phyloP scores from a whole-genome alignment of 2,888 invertebrate genomes.

The Andricus curvator region DNA sequence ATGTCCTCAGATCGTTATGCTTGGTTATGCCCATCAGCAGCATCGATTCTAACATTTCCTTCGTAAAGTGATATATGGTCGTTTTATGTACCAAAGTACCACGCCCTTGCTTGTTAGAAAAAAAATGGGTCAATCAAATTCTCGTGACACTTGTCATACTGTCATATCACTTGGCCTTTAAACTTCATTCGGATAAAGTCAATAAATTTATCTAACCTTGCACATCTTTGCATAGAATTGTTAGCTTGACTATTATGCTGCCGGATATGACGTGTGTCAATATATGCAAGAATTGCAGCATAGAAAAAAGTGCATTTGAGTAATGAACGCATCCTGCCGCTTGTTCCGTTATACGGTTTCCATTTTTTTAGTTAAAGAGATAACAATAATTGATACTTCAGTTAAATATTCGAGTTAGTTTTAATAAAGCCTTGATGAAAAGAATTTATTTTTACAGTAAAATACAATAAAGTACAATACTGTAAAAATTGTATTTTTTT shows the following conservation, averaged over 20 bases:
- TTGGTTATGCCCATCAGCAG: conserved; percentile 8
- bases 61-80: conserved; percentile 19
- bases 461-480: too few relatives aligned
- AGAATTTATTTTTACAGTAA: too few relatives aligned
- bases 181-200: conserved; percentile 13
- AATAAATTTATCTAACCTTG: conserved; percentile 28
- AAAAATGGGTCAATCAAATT: conserved; percentile 33
- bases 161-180: conserved; percentile 35
- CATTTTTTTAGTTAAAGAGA: background rate
- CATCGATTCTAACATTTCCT: conserved; percentile 10
- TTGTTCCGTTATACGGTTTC: background rate
- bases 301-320: background rate
- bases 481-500: too few relatives aligned
- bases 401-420: too few relatives aligned
- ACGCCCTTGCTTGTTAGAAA: conserved; percentile 36
- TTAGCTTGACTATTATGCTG: background rate
- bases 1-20: background rate
- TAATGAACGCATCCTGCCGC: background rate
- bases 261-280: conserved; percentile 12
- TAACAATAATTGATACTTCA: background rate
- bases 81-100: background rate
- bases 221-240: conserved; percentile 9
- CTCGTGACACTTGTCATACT: conserved; percentile 24
- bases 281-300: background rate
- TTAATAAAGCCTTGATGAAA: too few relatives aligned